Evolutionary conservation across 2,113 vertebrate species (phyloP).

Genomic region (Silurus glanis): DNA sequence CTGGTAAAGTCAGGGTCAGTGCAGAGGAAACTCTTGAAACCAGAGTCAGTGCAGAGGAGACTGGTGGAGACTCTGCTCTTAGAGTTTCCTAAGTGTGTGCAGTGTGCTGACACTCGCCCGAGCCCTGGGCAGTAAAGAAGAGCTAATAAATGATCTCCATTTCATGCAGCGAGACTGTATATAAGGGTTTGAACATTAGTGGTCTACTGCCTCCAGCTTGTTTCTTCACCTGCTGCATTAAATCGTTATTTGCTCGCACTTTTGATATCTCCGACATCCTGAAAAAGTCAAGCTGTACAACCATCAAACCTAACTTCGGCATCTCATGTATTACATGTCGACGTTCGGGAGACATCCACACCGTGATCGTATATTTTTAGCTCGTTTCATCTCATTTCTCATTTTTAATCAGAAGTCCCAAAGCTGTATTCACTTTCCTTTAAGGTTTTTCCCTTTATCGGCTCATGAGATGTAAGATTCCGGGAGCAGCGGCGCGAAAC

Average conservation of each 20-base stretch:
- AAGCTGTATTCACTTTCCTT: constrained; percentile 50
- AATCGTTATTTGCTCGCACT: neutral
- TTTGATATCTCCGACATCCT: neutral
- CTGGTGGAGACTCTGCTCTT: neutral
- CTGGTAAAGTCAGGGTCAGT: neutral
- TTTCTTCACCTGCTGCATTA: neutral
- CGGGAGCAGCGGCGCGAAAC: constrained; percentile 68
- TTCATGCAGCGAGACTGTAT: neutral
- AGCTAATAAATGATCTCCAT: neutral
- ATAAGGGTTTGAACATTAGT: neutral
- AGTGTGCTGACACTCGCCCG: neutral
- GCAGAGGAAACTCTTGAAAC: neutral
- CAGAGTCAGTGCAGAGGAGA: neutral
- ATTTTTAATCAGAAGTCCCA: constrained; percentile 61
- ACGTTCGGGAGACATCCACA: constrained; percentile 51
- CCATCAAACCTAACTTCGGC: constrained; percentile 8
- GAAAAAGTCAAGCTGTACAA: neutral
- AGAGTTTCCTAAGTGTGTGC: neutral
- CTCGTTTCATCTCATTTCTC: constrained; percentile 68
- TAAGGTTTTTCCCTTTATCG: constrained; percentile 47
- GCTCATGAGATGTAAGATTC: constrained; percentile 66
- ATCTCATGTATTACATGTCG: constrained; percentile 41
- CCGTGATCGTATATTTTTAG: constrained; percentile 51
- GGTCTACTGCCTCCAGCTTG: neutral
- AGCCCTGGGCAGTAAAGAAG: neutral